phyloP scores from a whole-genome alignment of 2,888 invertebrate species.

The Xylocampa areola region DNA sequence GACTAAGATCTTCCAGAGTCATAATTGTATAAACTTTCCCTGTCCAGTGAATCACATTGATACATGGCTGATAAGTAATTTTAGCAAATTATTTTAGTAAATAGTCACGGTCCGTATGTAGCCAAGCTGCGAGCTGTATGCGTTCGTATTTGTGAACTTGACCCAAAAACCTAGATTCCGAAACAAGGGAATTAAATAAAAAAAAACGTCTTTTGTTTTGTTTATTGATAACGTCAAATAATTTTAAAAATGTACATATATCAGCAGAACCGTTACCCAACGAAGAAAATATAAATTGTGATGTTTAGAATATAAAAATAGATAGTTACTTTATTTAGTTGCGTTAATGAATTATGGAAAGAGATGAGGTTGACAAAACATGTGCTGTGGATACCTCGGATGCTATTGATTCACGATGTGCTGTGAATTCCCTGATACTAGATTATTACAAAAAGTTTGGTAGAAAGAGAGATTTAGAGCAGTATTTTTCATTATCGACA shows the following conservation, averaged over 20 bases:
- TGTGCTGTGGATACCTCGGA: slow-evolving; percentile 44
- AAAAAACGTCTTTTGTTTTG: slow-evolving; percentile 45
- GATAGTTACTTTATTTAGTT: slow-evolving; percentile 26
- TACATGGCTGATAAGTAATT: too few relatives aligned
- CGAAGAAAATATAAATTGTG: slow-evolving; percentile 42
- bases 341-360: slow-evolving; percentile 72
- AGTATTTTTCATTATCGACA: slow-evolving; percentile 90
- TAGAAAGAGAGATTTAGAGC: slow-evolving; percentile 91
- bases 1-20: too few relatives aligned
- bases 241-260: slow-evolving; percentile 58
- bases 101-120: too few relatives aligned
- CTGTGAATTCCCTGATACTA: slow-evolving; percentile 84
- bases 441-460: slow-evolving; percentile 93
- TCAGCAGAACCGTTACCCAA: slow-evolving; percentile 45
- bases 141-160: not conserved
- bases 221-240: slow-evolving; percentile 53
- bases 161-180: slow-evolving; percentile 39
- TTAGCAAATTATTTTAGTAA: too few relatives aligned
- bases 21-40: too few relatives aligned
- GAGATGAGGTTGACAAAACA: slow-evolving; percentile 64
- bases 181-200: slow-evolving; percentile 2
- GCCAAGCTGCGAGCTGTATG: too few relatives aligned
- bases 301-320: slow-evolving; percentile 24
- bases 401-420: slow-evolving; percentile 65
- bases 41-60: too few relatives aligned